Evolutionary conservation across 2,113 vertebrate species (phyloP).

Genomic region (Dromas ardeola): DNA sequence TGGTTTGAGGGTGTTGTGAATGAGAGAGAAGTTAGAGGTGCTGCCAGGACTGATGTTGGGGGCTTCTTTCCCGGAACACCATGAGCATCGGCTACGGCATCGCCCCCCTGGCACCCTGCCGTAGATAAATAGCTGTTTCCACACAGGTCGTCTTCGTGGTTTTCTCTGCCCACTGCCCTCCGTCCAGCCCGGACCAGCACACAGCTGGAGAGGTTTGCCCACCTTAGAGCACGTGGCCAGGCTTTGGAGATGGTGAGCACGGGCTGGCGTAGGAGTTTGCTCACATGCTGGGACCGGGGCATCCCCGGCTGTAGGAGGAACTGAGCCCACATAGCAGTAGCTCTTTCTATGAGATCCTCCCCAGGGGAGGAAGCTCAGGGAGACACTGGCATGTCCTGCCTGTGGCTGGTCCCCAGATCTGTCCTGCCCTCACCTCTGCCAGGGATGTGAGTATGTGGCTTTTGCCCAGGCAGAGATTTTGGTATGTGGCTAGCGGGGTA

Average conservation of each 20-base stretch:
- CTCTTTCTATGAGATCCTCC: not conserved
- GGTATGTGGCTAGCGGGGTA: not conserved
- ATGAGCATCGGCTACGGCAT: rapidly evolving
- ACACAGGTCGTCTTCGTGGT: rapidly evolving
- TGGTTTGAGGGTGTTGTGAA: not conserved
- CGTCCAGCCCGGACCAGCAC: not conserved
- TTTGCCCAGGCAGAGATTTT: not conserved
- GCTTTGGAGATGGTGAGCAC: not conserved
- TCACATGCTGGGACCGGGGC: not conserved
- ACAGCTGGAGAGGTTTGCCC: not conserved
- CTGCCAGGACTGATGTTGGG: not conserved
- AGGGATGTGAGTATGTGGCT: not conserved
- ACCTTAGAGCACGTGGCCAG: not conserved
- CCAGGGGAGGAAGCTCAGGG: not conserved
- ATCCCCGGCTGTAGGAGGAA: not conserved
- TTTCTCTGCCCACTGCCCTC: not conserved
- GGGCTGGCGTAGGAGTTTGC: rapidly evolving
- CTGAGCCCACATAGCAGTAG: not conserved
- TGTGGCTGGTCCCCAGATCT: not conserved
- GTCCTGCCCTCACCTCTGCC: not conserved
- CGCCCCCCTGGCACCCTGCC: not conserved
- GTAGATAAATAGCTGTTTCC: not conserved
- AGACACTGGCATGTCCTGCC: not conserved
- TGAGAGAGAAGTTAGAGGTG: not conserved
- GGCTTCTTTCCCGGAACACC: not conserved